Percentiles rank a stretch among this genome's conserved stretches.
Conservation (phyloP, 2,113 vertebrate genomes). For the Anseranas semipalmata region DNA sequence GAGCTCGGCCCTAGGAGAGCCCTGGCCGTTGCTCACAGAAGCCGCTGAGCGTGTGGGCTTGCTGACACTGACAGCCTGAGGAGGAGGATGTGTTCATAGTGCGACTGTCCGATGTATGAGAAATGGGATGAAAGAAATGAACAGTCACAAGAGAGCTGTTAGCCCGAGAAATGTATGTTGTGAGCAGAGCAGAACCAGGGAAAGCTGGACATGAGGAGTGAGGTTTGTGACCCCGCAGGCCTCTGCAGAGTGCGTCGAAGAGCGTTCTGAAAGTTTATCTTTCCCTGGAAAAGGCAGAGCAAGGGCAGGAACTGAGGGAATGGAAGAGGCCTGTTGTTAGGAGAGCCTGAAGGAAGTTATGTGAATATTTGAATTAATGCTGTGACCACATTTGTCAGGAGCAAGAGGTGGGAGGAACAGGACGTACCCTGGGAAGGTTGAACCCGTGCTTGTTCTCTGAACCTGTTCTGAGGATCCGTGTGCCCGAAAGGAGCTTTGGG, state of each 20-base stretch:
- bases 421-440: not conserved
- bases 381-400: not conserved
- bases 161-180: not conserved
- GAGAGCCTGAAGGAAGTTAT: not conserved
- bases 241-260: not conserved
- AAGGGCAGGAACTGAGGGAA: not conserved
- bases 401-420: not conserved
- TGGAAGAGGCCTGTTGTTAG: not conserved
- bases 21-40: not conserved
- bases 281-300: not conserved
- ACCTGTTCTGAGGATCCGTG: not conserved
- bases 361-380: fast-evolving
- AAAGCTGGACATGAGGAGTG: not conserved
- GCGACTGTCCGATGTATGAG: not conserved
- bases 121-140: no score
- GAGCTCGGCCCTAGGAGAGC: not conserved
- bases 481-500: not conserved
- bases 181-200: not conserved
- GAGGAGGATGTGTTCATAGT: no score
- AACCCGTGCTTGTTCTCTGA: fast-evolving
- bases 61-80: no score
- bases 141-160: not conserved
- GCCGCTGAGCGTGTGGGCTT: no score
- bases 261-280: not conserved
- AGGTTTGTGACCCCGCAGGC: fast-evolving